Base-by-base conservation (phyloP, 2,113 vertebrate species). In the Noctilio leporinus region DNA sequence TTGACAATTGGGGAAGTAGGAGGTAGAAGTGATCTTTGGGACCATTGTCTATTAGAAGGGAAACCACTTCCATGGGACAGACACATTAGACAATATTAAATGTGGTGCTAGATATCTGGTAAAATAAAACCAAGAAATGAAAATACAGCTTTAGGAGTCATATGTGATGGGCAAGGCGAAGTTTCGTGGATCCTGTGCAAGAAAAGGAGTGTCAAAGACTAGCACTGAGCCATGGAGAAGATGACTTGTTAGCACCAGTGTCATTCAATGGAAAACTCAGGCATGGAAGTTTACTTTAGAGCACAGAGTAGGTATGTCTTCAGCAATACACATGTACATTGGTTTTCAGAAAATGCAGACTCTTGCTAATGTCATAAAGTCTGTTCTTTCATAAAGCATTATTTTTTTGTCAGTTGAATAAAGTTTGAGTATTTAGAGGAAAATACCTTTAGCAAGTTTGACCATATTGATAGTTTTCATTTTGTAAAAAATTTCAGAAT, bases 111-210 rank as follows among this genome's bases (percentile, higher is more conserved):
- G 75, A 65, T 45, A 47, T 67, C 24, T 4, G n/a, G n/a, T 51
- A 81, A 95, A 53, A 49, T 43, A 76, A 49, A 80, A 86, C 72
- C 92, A 55, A 84, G 88, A 67, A 69, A 45, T 33, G 33, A 49
- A 89, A 91, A 20, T 22, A 7, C 22, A 49, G 51, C 24, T 83
- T 81, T 70, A 45, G 55, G 57, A 19, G 45, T 51, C 7, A 19
- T 20, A 10, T 6, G 3, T 30, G 35, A 84, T 43, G 81, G 69
- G 64, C 83, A 86, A 90, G 70, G 12, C 10, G 10, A 70, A 7
- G 12, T 69, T 75, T 55, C 55, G n/a, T n/a, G 72, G 64, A 70
- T 19, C 14, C 22, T 47, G 15, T 22, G 51, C 22, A 16, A 30
- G 2, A 33, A 57, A 38, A 45, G 33, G 19, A 45, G 47, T 38